Percentiles rank a stretch among this genome's conserved stretches.
Conservation (phyloP, 2,888 invertebrate genomes). For the Sarcophaga rosellei region DNA sequence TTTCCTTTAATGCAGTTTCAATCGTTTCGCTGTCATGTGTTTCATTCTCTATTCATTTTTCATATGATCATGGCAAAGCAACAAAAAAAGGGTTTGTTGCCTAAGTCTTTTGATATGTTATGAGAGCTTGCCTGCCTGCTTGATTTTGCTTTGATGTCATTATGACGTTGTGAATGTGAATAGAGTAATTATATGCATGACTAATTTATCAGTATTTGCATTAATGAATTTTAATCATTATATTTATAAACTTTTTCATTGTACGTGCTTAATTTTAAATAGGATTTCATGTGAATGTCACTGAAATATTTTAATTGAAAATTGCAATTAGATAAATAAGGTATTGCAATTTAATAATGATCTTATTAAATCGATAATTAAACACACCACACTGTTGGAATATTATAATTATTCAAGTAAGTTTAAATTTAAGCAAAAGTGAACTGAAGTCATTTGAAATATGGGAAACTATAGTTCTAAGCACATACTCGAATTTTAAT, state of each 20-base stretch:
- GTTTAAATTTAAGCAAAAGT: neutral
- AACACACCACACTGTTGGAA: neutral
- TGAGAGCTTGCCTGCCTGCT: constrained; percentile 21
- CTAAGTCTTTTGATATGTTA: constrained; percentile 61
- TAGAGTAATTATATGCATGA: constrained; percentile 50
- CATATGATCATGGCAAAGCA: neutral
- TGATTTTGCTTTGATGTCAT: neutral
- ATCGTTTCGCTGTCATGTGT: neutral
- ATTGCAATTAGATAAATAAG: neutral
- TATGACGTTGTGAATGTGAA: constrained; percentile 23
- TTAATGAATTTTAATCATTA: constrained; percentile 27
- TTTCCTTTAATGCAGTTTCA: constrained; percentile 1
- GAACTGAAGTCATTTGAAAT: too few relatives aligned
- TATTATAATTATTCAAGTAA: neutral
- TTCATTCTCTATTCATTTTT: constrained; percentile 22
- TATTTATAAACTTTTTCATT: constrained; percentile 14
- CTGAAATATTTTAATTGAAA: constrained; percentile 25
- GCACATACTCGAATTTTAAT: too few relatives aligned
- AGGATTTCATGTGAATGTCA: neutral
- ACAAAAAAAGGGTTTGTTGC: constrained; percentile 41
- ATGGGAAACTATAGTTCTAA: too few relatives aligned
- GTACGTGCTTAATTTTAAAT: constrained; percentile 11
- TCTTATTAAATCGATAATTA: neutral
- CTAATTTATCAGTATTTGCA: constrained; percentile 34
- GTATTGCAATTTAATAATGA: neutral